Evolutionary conservation across 2,797 vertebrate genomes (phyloP), one percentile per base, ranked within the genome.

Genomic region (Karalla daura): DNA sequence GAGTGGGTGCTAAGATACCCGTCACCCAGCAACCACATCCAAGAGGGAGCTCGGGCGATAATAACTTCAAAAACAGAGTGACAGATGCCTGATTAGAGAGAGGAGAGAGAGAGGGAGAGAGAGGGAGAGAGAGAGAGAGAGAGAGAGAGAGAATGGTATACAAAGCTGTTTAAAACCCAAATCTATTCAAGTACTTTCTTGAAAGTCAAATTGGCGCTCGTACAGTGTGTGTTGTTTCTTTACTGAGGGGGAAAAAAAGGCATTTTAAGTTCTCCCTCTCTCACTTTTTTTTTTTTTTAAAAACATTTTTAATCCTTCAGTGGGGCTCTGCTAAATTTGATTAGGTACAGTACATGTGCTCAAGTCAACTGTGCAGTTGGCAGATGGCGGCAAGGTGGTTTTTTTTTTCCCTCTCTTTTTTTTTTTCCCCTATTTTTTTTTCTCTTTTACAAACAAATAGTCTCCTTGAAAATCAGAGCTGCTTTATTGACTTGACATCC

Each of bases 1-100:
- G 96, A 99, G 95, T 98, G 98, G 97, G 96, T 98, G 97, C 98
- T 97, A 98, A 97, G 97, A 98, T 98, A 98, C 97, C 95, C 95
- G 96, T 98, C 97, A 98, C 97, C 96, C 97, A 94, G 98, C 98
- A 98, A 99, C 98, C 96, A 93, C 95, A 97, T 97, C 96, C 97
- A 97, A 97, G 95, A 96, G 98, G 97, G 98, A 99, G 96, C 96
- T 93, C 89, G 94, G 95, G 96, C 94, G 96, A 98, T 99, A 99
- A 99, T 99, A 98, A 98, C 96, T 98, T 98, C 96, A 98, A 99
- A 98, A 98, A 93, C 89, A 96, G 96, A 98, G 96, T 97, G 96
- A 97, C 97, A 98, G 97, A 99, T 98, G 97, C 96, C 96, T 98
- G 97, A 98, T 99, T 98, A 98, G 96, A 96, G 96, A 96, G 94